Conservation (phyloP, 2,888 invertebrate genomes). For the Ophioninae sp. region DNA sequence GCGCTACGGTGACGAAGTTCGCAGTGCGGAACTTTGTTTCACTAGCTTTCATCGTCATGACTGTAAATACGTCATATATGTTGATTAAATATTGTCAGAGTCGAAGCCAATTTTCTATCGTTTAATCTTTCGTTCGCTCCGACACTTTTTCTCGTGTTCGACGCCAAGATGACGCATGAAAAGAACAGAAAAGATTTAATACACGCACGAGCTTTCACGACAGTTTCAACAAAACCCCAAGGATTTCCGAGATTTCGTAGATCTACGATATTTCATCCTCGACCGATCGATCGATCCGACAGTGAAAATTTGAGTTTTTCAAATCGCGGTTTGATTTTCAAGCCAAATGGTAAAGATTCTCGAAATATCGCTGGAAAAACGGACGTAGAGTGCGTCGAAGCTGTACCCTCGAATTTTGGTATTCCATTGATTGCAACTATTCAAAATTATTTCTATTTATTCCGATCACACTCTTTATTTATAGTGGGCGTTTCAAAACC, state of each 20-base stretch:
- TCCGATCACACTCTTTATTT: not conserved
- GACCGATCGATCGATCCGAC: not conserved
- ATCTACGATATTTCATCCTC: conserved; percentile 24
- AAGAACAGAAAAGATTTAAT: conserved; percentile 42
- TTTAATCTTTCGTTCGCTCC: conserved; percentile 21
- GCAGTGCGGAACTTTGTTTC: conserved; percentile 44
- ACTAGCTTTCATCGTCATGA: conserved; percentile 42
- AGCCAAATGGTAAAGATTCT: not conserved
- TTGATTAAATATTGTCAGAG: conserved; percentile 59
- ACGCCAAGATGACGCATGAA: conserved; percentile 24
- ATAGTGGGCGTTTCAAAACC: conserved; percentile 64
- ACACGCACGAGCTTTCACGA: conserved; percentile 45
- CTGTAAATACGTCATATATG: conserved; percentile 55
- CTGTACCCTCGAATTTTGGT: conserved; percentile 58
- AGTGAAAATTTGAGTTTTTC: conserved; percentile 26
- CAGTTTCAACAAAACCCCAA: conserved; percentile 34
- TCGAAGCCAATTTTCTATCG: conserved; percentile 39
- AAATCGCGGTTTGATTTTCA: conserved; percentile 41
- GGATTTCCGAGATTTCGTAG: conserved; percentile 30
- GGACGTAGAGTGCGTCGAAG: conserved; percentile 43
- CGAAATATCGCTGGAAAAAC: conserved; percentile 4
- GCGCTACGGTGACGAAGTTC: conserved; percentile 35
- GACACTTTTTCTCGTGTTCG: conserved; percentile 28
- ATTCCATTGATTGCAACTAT: not conserved
- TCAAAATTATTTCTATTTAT: not conserved